These are phyloP conservation scores for Galbula dea DNA, from an alignment of 2,113 vertebrate species.

Conservation along the genomic window DNA sequence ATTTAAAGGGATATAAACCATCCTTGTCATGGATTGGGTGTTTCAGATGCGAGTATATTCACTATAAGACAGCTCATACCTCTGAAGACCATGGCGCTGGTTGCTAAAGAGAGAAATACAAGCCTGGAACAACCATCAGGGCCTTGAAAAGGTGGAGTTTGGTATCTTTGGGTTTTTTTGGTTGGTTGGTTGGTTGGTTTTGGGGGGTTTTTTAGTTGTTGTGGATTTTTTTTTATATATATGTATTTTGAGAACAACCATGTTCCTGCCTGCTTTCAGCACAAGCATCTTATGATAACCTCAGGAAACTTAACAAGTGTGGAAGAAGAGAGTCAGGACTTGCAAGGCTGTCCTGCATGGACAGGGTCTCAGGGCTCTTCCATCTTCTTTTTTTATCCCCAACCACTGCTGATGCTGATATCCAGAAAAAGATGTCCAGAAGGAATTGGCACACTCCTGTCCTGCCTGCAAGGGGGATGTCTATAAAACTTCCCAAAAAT, in stretches of 20 bases:
- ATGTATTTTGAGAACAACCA: neutral
- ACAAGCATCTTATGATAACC: neutral
- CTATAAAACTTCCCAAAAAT: neutral
- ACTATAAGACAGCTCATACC: neutral
- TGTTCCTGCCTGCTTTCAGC: neutral
- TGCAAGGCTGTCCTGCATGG: accelerated
- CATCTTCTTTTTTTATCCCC: neutral
- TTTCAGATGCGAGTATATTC: neutral
- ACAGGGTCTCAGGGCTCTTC: neutral
- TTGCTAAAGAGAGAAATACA: neutral
- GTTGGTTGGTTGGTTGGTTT: too few species aligned
- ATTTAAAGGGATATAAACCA: neutral
- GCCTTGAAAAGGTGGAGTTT: neutral
- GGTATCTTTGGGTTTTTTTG: too few species aligned
- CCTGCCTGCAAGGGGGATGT: neutral
- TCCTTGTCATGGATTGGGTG: neutral
- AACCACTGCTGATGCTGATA: neutral
- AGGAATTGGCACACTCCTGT: neutral
- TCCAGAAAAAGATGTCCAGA: neutral
- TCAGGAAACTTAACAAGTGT: neutral
- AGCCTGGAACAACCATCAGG: neutral
- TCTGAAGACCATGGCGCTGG: neutral
- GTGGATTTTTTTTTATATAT: too few species aligned
- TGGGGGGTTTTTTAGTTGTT: too few species aligned
- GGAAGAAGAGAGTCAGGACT: neutral